Evolutionary conservation across 2,113 vertebrate genomes (phyloP).

Genomic region (Australoheros scitulus): DNA sequence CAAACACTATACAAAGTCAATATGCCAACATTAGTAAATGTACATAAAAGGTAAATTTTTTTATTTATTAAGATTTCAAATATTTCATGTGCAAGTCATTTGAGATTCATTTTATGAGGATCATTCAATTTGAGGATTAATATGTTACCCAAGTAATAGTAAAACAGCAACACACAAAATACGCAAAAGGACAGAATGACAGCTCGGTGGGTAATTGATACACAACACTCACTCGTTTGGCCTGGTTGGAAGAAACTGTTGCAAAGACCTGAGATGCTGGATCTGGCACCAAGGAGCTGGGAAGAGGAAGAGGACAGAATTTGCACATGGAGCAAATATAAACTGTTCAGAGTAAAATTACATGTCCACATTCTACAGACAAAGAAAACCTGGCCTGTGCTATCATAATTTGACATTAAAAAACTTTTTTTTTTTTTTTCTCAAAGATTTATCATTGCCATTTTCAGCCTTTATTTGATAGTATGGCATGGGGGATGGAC

Average conservation of each 20-base stretch:
- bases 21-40: neutral
- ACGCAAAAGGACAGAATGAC: neutral
- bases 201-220: neutral
- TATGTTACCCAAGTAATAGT: neutral
- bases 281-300: conserved; percentile 81
- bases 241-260: conserved; percentile 81
- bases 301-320: neutral
- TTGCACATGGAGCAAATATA: neutral
- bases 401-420: neutral
- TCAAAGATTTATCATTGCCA: too few species aligned
- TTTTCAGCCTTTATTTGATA: neutral
- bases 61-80: neutral
- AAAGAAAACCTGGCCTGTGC: neutral
- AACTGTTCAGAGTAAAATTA: neutral
- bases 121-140: neutral
- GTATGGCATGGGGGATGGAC: neutral
- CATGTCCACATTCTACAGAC: neutral
- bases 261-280: conserved; percentile 81
- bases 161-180: neutral
- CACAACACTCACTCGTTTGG: conserved; percentile 75
- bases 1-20: neutral
- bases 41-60: neutral
- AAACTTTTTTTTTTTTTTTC: neutral
- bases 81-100: neutral
- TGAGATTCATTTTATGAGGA: neutral